A percentile compares a stretch with the other conserved stretches of the same genome.
Evolutionary conservation across 2,113 vertebrate species (phyloP).

Genomic region (Blennius ocellaris): DNA sequence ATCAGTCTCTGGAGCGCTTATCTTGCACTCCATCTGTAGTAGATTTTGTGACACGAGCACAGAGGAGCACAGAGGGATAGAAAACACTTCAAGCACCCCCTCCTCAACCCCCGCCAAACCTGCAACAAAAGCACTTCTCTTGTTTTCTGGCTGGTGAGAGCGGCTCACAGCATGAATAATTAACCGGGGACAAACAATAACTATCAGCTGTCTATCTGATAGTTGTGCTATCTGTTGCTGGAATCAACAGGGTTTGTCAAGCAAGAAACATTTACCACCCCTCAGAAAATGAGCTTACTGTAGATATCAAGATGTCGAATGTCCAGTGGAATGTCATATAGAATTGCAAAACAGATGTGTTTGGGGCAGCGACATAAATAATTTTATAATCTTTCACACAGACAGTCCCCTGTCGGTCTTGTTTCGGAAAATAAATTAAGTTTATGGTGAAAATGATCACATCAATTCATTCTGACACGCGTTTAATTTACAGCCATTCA

Average conservation of each 20-base stretch:
- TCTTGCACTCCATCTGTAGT: slow-evolving; percentile 81
- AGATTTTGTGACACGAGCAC: slow-evolving; percentile 75
- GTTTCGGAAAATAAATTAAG: no score
- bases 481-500: no score
- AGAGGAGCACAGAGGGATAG: slow-evolving; percentile 62
- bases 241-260: slow-evolving; percentile 23
- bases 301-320: neutral
- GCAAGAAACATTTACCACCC: slow-evolving; percentile 5
- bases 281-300: slow-evolving; percentile 5
- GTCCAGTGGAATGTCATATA: no score
- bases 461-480: no score
- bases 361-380: no score
- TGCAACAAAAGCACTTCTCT: slow-evolving; percentile 65
- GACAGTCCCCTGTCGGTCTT: no score
- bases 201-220: slow-evolving; percentile 45
- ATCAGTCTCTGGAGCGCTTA: slow-evolving; percentile 75
- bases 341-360: no score
- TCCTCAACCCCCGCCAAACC: slow-evolving; percentile 30
- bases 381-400: no score
- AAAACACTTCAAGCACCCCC: slow-evolving; percentile 69
- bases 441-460: no score
- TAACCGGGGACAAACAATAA: slow-evolving; percentile 66
- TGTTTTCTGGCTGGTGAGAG: slow-evolving; percentile 60
- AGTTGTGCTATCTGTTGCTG: slow-evolving; percentile 42
- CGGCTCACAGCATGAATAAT: slow-evolving; percentile 67